Conservation (phyloP, 2,113 vertebrate species). For the Conger conger region DNA sequence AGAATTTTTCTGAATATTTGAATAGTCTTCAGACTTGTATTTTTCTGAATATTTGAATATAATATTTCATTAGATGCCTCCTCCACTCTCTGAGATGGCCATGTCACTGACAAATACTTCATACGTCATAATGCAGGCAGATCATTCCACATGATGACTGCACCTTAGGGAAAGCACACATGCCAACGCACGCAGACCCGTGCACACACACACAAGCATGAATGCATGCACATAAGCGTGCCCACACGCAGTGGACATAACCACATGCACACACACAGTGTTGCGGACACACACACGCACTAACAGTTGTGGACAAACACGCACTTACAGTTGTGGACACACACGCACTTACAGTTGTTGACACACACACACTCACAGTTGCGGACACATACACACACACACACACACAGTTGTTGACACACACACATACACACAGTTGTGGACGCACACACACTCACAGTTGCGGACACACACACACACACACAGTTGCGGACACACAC, state of each 20-base stretch:
- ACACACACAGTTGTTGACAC: no score
- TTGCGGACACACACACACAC: no score
- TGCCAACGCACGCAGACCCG: neutral
- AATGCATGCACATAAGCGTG: neutral
- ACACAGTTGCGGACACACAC: no score
- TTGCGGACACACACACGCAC: neutral
- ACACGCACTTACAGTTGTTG: neutral
- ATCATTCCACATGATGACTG: conserved; percentile 57
- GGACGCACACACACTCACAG: no score
- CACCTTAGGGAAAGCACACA: neutral
- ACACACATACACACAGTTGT: no score
- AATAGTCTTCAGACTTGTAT: no score
- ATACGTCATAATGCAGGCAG: conserved; percentile 66
- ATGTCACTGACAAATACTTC: conserved; percentile 56
- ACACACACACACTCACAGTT: conserved; percentile 6
- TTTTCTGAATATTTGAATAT: no score
- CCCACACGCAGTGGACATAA: neutral
- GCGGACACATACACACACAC: conserved; percentile 15
- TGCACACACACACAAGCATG: neutral
- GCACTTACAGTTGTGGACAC: neutral
- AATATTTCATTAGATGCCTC: no score
- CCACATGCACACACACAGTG: neutral
- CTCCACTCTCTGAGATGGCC: conserved; percentile 49
- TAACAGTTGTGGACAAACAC: neutral
- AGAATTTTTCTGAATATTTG: no score